Base-by-base conservation (phyloP, 2,888 invertebrate genomes). In the Lampropteryx suffumata region DNA sequence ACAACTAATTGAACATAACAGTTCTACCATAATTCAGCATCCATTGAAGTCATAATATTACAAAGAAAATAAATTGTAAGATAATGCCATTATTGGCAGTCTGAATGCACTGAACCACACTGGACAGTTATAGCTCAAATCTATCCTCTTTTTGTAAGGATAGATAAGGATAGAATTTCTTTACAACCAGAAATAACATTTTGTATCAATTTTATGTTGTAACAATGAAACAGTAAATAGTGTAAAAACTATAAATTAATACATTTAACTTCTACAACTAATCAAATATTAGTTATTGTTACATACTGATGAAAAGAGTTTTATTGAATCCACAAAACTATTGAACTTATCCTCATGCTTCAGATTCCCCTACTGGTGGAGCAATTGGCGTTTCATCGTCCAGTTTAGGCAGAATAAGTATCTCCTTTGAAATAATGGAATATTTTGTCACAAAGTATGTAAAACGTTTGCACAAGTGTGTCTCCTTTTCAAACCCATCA, bases 381-480 rank as follows among this genome's bases (percentile, higher is more conserved):
- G 92, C 90, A 30, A 91, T 86, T 14, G 91, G 92, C 59, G 77
- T 84, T 70, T 94, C 95, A 68, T 95, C 96, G 77, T 96, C 96
- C 81, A 97, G 92, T 77, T 99, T 99, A 47, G 99, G 99, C 64
- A 99, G 97, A 83, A 99, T 99, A 59, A 99, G 92, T 90, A 98
- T 99, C 86, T 99, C 99, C 82, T 97, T 97, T 10, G 98, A 97
- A 96, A 99, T 99, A 59, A 99, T 93, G 82, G 96, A 97, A 91
- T 99, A 99, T 89, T 99, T 99, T 64, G 97, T 98, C 48, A 99
- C 99, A 92, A 99, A 99, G 71, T 95, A 95, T 44, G 99, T 99
- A 88, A 99, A 99, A 75, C 96, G 93, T 81, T 96, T 95, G 90
- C 99, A 99, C 58, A 99, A 91, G 82, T 95, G 97, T 17, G 98